phyloP scores from a whole-genome alignment of 2,888 invertebrate genomes.

The Dasysyrphus tricinctus region DNA sequence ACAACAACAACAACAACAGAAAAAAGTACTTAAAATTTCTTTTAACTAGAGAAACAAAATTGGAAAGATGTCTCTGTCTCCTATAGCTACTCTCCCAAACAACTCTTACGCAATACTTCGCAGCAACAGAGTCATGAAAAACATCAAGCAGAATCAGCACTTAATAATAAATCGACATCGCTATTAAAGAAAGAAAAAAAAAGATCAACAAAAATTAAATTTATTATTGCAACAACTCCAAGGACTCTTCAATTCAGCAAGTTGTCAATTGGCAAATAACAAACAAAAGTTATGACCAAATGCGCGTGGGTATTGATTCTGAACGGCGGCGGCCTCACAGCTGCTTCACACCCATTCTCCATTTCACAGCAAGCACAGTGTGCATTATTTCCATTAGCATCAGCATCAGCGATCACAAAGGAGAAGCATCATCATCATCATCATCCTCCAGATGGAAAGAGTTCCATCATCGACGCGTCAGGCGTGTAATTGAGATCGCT shows the following conservation, averaged over 20 bases:
- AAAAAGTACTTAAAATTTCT: background rate
- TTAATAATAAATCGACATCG: slow-evolving; percentile 54
- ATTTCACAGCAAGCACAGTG: background rate
- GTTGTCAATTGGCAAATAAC: slow-evolving; percentile 56
- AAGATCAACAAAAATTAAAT: background rate
- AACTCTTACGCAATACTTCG: slow-evolving; percentile 47
- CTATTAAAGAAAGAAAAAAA: slow-evolving; percentile 31
- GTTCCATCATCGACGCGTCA: slow-evolving; percentile 46
- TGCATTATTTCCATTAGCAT: background rate
- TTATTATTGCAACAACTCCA: slow-evolving; percentile 32
- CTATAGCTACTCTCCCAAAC: background rate
- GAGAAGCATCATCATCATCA: background rate
- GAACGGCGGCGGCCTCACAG: background rate
- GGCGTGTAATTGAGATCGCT: slow-evolving; percentile 59
- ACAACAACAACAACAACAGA: background rate
- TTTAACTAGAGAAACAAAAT: slow-evolving; percentile 21
- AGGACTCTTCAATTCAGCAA: slow-evolving; percentile 58
- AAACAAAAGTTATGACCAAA: slow-evolving; percentile 30
- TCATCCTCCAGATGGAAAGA: background rate
- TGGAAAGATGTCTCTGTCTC: background rate
- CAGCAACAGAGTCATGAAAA: background rate
- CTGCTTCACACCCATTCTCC: slow-evolving; percentile 49
- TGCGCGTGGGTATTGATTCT: slow-evolving; percentile 39
- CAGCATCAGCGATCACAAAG: slow-evolving; percentile 23
- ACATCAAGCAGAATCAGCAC: slow-evolving; percentile 23